Evolutionary conservation across 2,888 invertebrate species (phyloP), one percentile per base, ranked within the genome.

Genomic region (Oxystoma pomonae): DNA sequence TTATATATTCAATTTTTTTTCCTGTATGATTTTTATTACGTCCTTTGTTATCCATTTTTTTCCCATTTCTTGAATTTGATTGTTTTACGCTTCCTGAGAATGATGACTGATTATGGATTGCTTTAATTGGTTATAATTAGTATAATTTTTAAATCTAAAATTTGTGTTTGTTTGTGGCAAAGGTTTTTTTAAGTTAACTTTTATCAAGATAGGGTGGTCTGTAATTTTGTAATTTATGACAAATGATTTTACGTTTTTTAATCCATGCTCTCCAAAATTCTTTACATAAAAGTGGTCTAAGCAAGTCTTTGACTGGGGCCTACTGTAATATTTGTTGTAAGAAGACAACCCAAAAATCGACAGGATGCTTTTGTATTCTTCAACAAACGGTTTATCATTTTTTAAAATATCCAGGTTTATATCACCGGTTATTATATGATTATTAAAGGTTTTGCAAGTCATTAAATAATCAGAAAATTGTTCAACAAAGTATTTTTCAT

Each of bases 11-110:
- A 7, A 18, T 53, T 53, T 53, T 3, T 50, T 53, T 53, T 53
- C 55, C 16, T 53, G 55, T 53, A 53, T 53, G 7, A 16, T 18
- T 18, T 53, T 53, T 53, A 53, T 17, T 17, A 53, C 18, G 3
- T 53, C 55, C 7, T 53, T 53, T 53, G 55, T 53, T 53, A 53
- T 53, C 55, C 55, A 53, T 53, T 53, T 53, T 3, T 53, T 53
- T 53, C 7, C 55, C 55, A 53, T 53, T 53, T 53, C 16, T 53
- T 53, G 55, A 7, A 18, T 53, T 53, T 16, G 55, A 53, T 18
- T 53, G 55, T 17, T 7, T 18, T 53, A 53, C 18, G 3, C 7
- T 7, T 53, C 16, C 7, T 17, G 55, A 7, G 18, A 53, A 53
- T 3, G n/a, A 17, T 53, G 55, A 18, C 18, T 53, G 3, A 7